Conservation (phyloP, 2,888 invertebrate genomes). For the Eledone cirrhosa region DNA sequence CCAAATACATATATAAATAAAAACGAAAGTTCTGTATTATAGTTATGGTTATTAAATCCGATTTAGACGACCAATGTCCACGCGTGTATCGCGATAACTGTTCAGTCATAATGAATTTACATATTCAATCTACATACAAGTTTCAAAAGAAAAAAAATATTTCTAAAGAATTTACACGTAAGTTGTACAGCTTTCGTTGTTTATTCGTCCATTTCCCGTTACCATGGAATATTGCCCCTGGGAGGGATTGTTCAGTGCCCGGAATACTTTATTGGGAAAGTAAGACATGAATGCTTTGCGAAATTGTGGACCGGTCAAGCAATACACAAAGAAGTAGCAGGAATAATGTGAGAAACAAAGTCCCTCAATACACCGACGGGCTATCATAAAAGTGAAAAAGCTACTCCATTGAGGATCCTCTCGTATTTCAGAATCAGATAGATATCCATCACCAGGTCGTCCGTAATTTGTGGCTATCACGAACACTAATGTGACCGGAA, state of each 20-base stretch:
- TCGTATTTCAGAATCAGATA: constrained; percentile 47
- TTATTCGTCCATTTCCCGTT: background rate
- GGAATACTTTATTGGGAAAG: background rate
- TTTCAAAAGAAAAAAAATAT: too few species aligned
- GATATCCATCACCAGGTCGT: constrained; percentile 48
- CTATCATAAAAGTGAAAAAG: constrained; percentile 45
- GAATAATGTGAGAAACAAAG: constrained; percentile 60
- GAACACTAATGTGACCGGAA: constrained; percentile 65
- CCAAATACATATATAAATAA: too few species aligned
- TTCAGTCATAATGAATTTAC: background rate
- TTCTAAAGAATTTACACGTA: background rate
- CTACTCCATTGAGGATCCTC: constrained; percentile 49
- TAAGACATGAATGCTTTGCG: constrained; percentile 35
- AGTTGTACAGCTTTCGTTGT: constrained; percentile 20
- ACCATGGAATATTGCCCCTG: background rate
- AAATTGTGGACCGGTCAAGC: constrained; percentile 55
- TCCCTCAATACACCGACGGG: constrained; percentile 54
- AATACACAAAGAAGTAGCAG: constrained; percentile 59
- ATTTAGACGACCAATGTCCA: too few species aligned
- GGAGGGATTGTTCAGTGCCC: background rate
- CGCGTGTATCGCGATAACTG: background rate
- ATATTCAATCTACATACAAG: too few species aligned
- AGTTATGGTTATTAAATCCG: too few species aligned
- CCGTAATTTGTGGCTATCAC: constrained; percentile 44
- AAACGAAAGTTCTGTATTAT: too few species aligned